Evolutionary conservation across 2,888 invertebrate genomes (phyloP).

Genomic region (Lordiphosa andalusiaca): DNA sequence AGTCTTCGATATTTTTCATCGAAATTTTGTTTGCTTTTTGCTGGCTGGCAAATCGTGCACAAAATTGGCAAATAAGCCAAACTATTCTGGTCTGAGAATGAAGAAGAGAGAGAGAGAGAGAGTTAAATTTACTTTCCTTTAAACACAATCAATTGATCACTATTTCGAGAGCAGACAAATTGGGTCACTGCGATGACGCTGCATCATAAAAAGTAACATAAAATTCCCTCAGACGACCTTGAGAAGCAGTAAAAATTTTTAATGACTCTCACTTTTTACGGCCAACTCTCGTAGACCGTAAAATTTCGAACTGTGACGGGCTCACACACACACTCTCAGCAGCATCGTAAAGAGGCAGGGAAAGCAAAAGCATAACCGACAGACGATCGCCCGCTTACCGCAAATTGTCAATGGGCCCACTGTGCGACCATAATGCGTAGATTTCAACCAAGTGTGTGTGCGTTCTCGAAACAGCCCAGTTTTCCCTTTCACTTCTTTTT

Average conservation of each 20-base stretch:
- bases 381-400: slow-evolving; percentile 36
- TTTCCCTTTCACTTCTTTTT: slow-evolving; percentile 36
- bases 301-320: slow-evolving; percentile 49
- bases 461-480: slow-evolving; percentile 20
- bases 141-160: neutral
- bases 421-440: slow-evolving; percentile 54
- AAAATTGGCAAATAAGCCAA: slow-evolving; percentile 61
- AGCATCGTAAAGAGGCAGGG: slow-evolving; percentile 32
- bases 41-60: slow-evolving; percentile 49
- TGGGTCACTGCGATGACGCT: slow-evolving; percentile 56
- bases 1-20: slow-evolving; percentile 27
- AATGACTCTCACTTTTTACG: slow-evolving; percentile 80
- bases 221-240: slow-evolving; percentile 78
- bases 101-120: too few species aligned
- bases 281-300: slow-evolving; percentile 65
- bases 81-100: neutral
- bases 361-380: slow-evolving; percentile 25
- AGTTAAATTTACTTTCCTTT: neutral
- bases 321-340: slow-evolving; percentile 20
- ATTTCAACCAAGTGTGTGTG: slow-evolving; percentile 38
- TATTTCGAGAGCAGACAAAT: slow-evolving; percentile 30
- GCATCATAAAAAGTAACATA: slow-evolving; percentile 63
- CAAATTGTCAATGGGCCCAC: slow-evolving; percentile 59
- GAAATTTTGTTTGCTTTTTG: slow-evolving; percentile 14
- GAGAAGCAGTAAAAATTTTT: slow-evolving; percentile 79